Evolutionary conservation across 2,888 invertebrate species (phyloP).

Genomic region (Acanthosoma haemorrhoidale): DNA sequence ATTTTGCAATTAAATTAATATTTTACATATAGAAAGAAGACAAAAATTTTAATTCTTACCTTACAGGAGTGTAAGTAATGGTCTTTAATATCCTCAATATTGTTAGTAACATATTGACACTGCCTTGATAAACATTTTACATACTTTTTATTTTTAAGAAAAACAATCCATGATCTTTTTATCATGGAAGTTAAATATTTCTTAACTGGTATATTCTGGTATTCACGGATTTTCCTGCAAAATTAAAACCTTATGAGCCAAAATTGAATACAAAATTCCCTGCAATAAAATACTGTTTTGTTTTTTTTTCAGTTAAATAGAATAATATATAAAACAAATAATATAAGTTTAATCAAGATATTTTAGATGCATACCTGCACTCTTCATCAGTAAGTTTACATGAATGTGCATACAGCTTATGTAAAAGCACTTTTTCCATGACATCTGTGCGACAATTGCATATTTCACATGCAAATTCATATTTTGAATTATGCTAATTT

Average conservation of each 20-base stretch:
- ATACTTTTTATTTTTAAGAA: slow-evolving; percentile 31
- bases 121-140: slow-evolving; percentile 29
- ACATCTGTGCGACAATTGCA: slow-evolving; percentile 3
- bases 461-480: neutral
- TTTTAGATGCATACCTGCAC: neutral
- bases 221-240: neutral
- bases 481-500: neutral
- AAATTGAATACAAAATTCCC: no score
- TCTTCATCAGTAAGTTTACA: neutral
- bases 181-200: slow-evolving; percentile 7
- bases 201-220: neutral
- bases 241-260: no score
- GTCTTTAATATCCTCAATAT: slow-evolving; percentile 22
- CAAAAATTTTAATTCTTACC: no score
- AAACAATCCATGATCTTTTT: slow-evolving; percentile 29
- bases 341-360: no score
- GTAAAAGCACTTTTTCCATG: slow-evolving; percentile 6
- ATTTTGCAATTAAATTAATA: no score
- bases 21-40: no score
- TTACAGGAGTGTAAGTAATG: slow-evolving; percentile 25
- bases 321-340: no score
- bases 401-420: slow-evolving; percentile 15
- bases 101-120: slow-evolving; percentile 25
- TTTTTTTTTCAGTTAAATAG: no score
- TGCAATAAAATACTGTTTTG: no score